A percentile compares a stretch with the other conserved stretches of the same genome.
phyloP scores from a whole-genome alignment of 1,140 invertebrate genomes.

The Drosophila prosaltans region DNA sequence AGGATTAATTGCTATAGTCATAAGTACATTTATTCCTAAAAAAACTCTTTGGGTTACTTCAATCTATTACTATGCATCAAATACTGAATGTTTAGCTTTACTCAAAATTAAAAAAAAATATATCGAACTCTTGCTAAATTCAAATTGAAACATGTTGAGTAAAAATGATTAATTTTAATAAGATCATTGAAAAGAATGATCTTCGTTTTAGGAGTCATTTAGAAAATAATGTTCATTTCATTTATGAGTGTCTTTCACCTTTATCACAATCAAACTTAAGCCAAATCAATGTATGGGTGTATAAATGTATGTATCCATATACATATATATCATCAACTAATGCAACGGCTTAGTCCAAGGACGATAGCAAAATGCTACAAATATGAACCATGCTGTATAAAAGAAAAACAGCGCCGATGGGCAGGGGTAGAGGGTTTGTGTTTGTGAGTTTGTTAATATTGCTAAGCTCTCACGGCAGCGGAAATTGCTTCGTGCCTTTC shows the following conservation, averaged over 20 bases:
- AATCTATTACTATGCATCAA: too few species aligned
- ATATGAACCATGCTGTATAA: conserved; percentile 46
- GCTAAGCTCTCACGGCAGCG: conserved; percentile 77
- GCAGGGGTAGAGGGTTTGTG: not conserved
- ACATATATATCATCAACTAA: conserved; percentile 37
- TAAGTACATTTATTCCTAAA: too few species aligned
- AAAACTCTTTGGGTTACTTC: too few species aligned
- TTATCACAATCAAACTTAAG: conserved; percentile 53
- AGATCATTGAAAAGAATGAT: not conserved
- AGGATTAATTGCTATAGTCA: too few species aligned
- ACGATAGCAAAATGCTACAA: conserved; percentile 54
- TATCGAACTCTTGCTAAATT: too few species aligned
- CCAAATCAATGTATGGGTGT: conserved; percentile 22
- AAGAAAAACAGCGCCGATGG: not conserved
- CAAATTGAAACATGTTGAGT: too few species aligned
- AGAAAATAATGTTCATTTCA: not conserved
- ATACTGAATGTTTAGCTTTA: too few species aligned
- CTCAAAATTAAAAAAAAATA: too few species aligned
- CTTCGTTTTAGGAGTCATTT: not conserved
- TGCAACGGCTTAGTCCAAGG: conserved; percentile 43
- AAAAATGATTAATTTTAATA: not conserved
- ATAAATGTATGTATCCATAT: not conserved
- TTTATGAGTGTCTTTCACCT: conserved; percentile 12
- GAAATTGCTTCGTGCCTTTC: conserved; percentile 80
- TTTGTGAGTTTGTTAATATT: conserved; percentile 59